Conservation (phyloP, 2,797 vertebrate species). For the Sitta carolinensis region DNA sequence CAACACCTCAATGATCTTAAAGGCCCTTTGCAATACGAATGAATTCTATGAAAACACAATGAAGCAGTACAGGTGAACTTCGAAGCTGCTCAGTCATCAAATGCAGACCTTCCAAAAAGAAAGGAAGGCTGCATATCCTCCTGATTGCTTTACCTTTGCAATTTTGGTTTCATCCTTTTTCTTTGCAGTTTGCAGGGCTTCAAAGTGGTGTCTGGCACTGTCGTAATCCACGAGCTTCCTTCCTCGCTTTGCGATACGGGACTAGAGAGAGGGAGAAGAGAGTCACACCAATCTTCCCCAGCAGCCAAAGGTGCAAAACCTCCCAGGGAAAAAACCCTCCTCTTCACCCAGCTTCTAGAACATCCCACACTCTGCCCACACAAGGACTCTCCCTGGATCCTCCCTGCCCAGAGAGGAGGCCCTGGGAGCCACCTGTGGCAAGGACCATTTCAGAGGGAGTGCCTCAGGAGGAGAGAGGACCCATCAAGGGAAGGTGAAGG, state of each 20-base stretch:
- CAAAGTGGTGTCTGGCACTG: constrained; percentile 94
- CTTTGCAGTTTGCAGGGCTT: constrained; percentile 92
- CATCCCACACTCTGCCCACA: neutral
- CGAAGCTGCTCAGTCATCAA: neutral
- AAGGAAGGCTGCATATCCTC: neutral
- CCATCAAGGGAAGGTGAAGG: neutral
- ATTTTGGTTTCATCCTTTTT: constrained; percentile 92
- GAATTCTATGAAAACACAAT: neutral
- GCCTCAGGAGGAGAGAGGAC: neutral
- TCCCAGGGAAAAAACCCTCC: neutral
- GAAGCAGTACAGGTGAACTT: neutral
- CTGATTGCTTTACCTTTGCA: constrained; percentile 80
- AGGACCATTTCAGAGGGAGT: neutral
- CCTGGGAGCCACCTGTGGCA: neutral
- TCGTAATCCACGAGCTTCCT: constrained; percentile 96
- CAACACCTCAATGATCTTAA: neutral
- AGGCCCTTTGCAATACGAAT: neutral
- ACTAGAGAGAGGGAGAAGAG: constrained; percentile 54
- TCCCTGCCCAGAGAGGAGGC: neutral
- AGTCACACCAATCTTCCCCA: neutral
- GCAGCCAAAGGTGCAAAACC: neutral
- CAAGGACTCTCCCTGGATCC: neutral
- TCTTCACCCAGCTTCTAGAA: neutral
- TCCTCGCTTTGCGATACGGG: constrained; percentile 94
- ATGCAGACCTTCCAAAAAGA: neutral